A percentile compares a stretch with the other conserved stretches of the same genome.
Evolutionary conservation across 2,113 vertebrate genomes (phyloP).

Genomic region (Cheirogaleus medius): DNA sequence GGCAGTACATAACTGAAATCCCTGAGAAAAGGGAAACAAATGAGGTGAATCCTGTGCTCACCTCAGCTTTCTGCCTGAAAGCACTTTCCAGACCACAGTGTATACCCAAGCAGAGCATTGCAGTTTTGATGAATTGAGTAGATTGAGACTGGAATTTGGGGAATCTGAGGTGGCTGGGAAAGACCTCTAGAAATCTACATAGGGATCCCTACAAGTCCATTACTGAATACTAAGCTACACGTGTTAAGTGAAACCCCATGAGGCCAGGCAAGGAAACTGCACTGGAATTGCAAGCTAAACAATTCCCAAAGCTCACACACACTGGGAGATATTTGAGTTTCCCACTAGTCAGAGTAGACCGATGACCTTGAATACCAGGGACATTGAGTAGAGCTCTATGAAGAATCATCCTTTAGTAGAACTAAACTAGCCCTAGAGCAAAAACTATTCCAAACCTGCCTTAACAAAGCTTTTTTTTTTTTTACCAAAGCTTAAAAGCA

Average conservation of each 20-base stretch:
- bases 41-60: neutral
- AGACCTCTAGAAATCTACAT: neutral
- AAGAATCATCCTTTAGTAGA: neutral
- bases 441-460: neutral
- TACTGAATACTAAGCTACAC: neutral
- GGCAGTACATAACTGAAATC: neutral
- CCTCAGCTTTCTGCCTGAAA: neutral
- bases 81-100: neutral
- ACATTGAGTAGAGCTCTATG: neutral
- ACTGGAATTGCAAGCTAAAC: neutral
- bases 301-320: neutral
- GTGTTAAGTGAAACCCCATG: neutral
- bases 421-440: neutral
- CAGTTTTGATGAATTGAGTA: neutral
- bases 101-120: neutral
- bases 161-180: neutral
- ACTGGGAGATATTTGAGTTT: neutral
- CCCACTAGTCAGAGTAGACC: neutral
- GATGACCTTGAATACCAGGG: neutral
- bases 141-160: neutral
- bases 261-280: neutral
- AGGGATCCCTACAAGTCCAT: neutral
- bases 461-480: neutral
- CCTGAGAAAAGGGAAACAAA: neutral
- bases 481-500: neutral